phyloP scores from a whole-genome alignment of 2,797 vertebrate species.

The Anabacerthia variegaticeps region DNA sequence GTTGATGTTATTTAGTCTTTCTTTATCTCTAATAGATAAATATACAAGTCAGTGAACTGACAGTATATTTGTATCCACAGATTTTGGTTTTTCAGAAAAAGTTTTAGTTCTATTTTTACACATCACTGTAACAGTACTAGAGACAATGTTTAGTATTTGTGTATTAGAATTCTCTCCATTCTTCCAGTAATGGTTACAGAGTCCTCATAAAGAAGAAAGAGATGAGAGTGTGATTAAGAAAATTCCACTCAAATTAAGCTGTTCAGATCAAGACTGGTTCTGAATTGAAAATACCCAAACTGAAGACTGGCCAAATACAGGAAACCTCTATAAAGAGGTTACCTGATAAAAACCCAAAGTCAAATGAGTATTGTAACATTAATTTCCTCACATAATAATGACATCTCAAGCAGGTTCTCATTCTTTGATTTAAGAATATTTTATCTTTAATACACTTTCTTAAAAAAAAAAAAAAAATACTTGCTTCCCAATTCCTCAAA shows the following conservation, averaged over 20 bases:
- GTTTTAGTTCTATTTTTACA: not conserved
- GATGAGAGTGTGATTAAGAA: not conserved
- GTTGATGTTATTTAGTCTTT: not conserved
- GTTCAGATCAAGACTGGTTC: not conserved
- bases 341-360: not conserved
- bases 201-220: not conserved
- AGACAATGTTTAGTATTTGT: not conserved
- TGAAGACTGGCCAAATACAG: not conserved
- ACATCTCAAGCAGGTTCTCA: not conserved
- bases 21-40: too few species aligned
- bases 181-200: not conserved
- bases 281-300: not conserved
- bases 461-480: not conserved
- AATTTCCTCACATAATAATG: not conserved
- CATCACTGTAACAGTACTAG: not conserved
- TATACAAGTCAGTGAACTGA: not conserved
- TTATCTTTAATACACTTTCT: not conserved
- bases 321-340: not conserved
- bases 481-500: not conserved
- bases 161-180: not conserved
- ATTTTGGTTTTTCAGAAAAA: not conserved
- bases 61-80: not conserved
- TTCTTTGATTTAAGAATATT: not conserved
- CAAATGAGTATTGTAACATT: not conserved
- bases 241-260: not conserved